These are phyloP conservation scores for Diplodus puntazzo DNA, from an alignment of 2,797 vertebrate species.

Conservation along the genomic window DNA sequence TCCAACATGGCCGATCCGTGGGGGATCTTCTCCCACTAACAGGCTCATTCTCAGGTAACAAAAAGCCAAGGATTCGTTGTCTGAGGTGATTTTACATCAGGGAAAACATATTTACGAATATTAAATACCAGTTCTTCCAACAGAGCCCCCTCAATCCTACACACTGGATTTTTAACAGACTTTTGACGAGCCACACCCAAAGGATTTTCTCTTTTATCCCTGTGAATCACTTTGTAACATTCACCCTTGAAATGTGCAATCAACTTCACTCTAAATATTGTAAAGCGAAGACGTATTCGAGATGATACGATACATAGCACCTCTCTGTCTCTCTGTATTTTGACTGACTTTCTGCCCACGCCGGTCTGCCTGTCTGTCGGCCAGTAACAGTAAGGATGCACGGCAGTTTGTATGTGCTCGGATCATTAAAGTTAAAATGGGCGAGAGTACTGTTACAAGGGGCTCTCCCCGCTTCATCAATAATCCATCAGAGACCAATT, in stretches of 20 bases:
- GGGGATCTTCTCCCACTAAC: too few relatives aligned
- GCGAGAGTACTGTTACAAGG: constrained; percentile 59
- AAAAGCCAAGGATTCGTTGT: too few relatives aligned
- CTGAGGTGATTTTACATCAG: too few relatives aligned
- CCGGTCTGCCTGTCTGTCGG: neutral
- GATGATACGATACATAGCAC: neutral
- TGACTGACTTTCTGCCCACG: neutral
- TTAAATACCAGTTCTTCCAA: too few relatives aligned
- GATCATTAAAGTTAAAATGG: constrained; percentile 71
- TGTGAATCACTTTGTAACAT: accelerated
- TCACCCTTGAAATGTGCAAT: neutral
- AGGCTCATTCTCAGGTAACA: too few relatives aligned
- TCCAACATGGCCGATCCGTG: too few relatives aligned
- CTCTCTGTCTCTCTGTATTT: neutral
- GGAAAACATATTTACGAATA: too few relatives aligned
- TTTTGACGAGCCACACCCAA: too few relatives aligned
- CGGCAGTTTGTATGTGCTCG: constrained; percentile 49
- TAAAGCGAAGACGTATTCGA: neutral
- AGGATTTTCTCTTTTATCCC: neutral
- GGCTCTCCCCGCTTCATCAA: constrained; percentile 70
- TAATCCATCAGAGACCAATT: constrained; percentile 61
- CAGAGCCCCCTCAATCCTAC: too few relatives aligned
- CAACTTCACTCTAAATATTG: neutral
- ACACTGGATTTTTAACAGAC: too few relatives aligned
- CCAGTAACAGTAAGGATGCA: constrained; percentile 39